These are phyloP conservation scores for Megaptera novaeangliae DNA, from an alignment of 2,113 vertebrate species.

Conservation along the genomic window DNA sequence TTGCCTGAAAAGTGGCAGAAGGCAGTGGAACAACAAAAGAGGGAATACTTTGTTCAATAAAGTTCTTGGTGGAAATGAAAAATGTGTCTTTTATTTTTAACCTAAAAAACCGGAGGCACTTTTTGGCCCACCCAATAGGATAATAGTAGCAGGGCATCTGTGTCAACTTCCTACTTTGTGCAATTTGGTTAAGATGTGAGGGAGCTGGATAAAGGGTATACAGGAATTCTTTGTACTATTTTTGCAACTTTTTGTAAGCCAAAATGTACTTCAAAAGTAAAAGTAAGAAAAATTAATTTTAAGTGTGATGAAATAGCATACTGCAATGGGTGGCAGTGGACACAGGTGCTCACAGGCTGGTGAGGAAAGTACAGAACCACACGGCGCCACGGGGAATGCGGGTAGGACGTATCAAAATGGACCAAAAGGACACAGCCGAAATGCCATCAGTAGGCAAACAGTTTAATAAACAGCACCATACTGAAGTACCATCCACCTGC, in stretches of 20 bases:
- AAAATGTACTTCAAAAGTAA: slow-evolving; percentile 18
- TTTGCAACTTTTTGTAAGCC: not conserved
- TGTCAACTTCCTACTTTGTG: not conserved
- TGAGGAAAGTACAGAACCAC: no score
- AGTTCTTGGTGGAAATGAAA: no score
- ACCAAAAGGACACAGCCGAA: not conserved
- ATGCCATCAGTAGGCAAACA: rapidly evolving
- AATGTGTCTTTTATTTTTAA: no score
- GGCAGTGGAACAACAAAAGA: no score
- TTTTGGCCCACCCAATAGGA: not conserved
- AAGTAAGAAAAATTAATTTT: not conserved
- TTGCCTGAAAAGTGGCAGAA: no score
- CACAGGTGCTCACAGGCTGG: no score
- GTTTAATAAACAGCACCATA: not conserved
- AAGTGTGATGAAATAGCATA: not conserved
- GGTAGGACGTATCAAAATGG: rapidly evolving
- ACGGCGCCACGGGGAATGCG: rapidly evolving
- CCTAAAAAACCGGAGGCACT: no score
- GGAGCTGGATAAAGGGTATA: not conserved
- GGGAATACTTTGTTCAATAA: no score
- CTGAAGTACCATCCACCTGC: not conserved
- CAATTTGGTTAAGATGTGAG: not conserved
- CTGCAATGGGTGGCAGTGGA: not conserved
- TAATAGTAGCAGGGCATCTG: rapidly evolving
- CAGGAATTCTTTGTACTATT: not conserved